These are phyloP conservation scores for Catostomus latipinnis DNA, from an alignment of 2,797 vertebrate genomes.

Conservation along the genomic window DNA sequence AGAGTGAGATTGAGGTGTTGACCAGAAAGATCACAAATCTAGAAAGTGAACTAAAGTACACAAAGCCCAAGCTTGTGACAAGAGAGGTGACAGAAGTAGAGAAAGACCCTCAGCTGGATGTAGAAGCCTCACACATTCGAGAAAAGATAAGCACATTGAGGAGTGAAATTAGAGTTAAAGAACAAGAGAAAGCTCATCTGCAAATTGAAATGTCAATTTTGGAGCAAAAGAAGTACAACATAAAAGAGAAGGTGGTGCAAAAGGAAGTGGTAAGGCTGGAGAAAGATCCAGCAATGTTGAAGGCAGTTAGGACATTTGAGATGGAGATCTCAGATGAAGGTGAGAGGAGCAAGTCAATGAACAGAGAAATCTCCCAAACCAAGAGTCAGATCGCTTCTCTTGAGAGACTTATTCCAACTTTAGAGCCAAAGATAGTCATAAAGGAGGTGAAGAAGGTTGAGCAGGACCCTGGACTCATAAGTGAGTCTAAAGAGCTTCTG, in stretches of 20 bases:
- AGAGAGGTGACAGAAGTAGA: slow-evolving; percentile 95
- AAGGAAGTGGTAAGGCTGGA: slow-evolving; percentile 93
- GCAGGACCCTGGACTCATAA: slow-evolving; percentile 86
- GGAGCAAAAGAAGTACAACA: slow-evolving; percentile 83
- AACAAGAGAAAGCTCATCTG: slow-evolving; percentile 77
- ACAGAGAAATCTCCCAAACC: slow-evolving; percentile 80
- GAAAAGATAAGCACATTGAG: slow-evolving; percentile 79
- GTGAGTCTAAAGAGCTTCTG: slow-evolving; percentile 79
- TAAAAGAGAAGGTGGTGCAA: slow-evolving; percentile 89
- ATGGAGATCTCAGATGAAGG: slow-evolving; percentile 83
- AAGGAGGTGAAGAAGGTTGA: slow-evolving; percentile 93
- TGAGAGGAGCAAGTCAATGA: slow-evolving; percentile 75
- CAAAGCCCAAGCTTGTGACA: slow-evolving; percentile 85
- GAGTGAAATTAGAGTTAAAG: slow-evolving; percentile 73
- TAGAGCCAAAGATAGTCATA: slow-evolving; percentile 89
- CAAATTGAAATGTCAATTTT: slow-evolving; percentile 85
- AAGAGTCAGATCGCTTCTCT: slow-evolving; percentile 84
- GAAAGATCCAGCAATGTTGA: slow-evolving; percentile 88
- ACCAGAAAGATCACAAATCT: slow-evolving; percentile 78
- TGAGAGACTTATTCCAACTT: slow-evolving; percentile 85
- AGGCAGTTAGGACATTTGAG: slow-evolving; percentile 79
- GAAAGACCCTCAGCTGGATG: slow-evolving; percentile 88
- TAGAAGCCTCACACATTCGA: slow-evolving; percentile 80
- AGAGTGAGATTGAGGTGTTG: slow-evolving; percentile 79
- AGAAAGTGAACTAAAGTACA: slow-evolving; percentile 77